phyloP scores from a whole-genome alignment of 2,113 vertebrate genomes.

The Triplophysa siluroides region DNA sequence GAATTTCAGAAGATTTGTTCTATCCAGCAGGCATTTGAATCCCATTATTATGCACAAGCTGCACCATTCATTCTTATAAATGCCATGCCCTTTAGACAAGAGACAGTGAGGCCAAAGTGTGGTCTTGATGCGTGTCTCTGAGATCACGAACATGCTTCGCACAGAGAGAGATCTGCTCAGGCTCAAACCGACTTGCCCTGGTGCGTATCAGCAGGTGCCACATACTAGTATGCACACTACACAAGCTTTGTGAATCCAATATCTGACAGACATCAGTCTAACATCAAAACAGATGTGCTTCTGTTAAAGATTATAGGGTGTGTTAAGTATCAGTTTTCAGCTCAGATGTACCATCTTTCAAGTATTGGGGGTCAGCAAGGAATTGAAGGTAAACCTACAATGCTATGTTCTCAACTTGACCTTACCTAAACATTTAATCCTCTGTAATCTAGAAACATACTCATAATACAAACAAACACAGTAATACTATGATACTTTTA shows the following conservation, averaged over 20 bases:
- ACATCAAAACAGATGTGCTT: constrained; percentile 11
- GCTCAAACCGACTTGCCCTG: constrained; percentile 14
- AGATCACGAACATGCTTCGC: constrained; percentile 38
- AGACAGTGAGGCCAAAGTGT: constrained; percentile 17
- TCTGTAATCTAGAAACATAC: neutral
- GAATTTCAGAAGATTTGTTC: neutral
- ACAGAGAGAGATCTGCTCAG: constrained; percentile 6
- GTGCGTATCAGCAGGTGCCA: neutral
- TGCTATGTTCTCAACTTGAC: neutral
- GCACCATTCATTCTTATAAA: constrained; percentile 36
- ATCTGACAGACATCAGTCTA: neutral
- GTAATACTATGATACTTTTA: neutral
- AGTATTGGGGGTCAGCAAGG: constrained; percentile 1
- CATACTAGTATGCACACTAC: neutral
- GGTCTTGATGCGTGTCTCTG: neutral
- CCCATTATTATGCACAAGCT: constrained; percentile 3
- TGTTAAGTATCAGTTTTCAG: constrained; percentile 51
- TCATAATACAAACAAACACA: neutral
- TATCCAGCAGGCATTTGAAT: neutral
- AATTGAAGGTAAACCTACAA: neutral
- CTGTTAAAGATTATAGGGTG: constrained; percentile 41
- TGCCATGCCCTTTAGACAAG: constrained; percentile 45
- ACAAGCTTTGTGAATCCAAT: neutral
- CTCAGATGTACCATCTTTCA: constrained; percentile 51
- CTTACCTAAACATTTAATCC: constrained; percentile 17